Evolutionary conservation across 2,113 vertebrate genomes (phyloP).

Genomic region (Perognathus longimembris): DNA sequence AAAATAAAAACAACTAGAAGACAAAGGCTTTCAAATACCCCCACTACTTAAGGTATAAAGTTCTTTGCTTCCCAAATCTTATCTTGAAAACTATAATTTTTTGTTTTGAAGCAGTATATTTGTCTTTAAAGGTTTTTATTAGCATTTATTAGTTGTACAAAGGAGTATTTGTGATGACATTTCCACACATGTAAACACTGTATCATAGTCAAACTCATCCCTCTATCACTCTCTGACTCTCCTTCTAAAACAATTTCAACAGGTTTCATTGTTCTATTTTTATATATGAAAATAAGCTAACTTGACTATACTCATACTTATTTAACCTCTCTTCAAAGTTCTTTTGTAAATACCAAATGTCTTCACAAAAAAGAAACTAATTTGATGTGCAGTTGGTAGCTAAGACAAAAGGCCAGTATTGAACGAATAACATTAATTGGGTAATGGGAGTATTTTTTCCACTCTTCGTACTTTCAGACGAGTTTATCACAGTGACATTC

Average conservation of each 20-base stretch:
- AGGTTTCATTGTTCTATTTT: too few species aligned
- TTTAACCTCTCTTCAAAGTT: background rate
- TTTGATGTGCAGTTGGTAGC: background rate
- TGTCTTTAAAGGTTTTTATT: too few species aligned
- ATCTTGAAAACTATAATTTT: conserved; percentile 51
- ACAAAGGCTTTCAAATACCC: conserved; percentile 5
- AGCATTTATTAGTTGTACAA: too few species aligned
- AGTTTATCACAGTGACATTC: conserved; percentile 7
- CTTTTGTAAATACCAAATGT: conserved; percentile 25
- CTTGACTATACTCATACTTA: too few species aligned
- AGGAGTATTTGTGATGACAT: too few species aligned
- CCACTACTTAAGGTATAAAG: background rate
- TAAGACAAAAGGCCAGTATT: conserved; percentile 34
- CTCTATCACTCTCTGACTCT: too few species aligned
- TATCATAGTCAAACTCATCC: too few species aligned
- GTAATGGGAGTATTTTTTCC: background rate
- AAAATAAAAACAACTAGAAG: conserved; percentile 8
- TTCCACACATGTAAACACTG: too few species aligned
- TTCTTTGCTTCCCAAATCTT: conserved; percentile 38
- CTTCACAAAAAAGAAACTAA: conserved; percentile 43
- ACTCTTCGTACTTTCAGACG: conserved; percentile 35
- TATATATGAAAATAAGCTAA: too few species aligned
- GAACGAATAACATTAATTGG: background rate
- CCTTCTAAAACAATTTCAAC: too few species aligned
- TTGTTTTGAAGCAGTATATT: background rate